Evolutionary conservation across 2,113 vertebrate genomes (phyloP).

Genomic region (Pomatorhinus ruficollis): DNA sequence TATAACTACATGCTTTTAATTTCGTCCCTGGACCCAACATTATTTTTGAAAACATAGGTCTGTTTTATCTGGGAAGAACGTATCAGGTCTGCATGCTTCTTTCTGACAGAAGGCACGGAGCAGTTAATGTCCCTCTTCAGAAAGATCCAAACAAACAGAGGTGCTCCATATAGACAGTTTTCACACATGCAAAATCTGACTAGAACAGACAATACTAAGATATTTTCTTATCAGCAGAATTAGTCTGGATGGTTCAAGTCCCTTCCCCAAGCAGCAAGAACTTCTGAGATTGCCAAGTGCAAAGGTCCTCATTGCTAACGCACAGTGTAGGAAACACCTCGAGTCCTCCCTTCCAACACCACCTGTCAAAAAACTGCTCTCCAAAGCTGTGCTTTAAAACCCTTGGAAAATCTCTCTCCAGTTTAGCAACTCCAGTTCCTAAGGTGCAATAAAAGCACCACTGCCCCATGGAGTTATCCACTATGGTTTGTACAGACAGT

Average conservation of each 20-base stretch:
- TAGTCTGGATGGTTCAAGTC: neutral
- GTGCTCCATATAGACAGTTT: neutral
- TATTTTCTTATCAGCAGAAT: neutral
- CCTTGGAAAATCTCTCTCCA: neutral
- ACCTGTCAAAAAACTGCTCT: neutral
- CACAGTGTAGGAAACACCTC: neutral
- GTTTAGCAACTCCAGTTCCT: neutral
- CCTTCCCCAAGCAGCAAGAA: neutral
- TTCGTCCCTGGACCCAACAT: neutral
- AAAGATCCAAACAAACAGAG: neutral
- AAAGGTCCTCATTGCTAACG: neutral
- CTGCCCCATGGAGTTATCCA: neutral
- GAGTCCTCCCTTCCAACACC: neutral
- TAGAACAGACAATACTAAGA: neutral
- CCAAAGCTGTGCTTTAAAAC: neutral
- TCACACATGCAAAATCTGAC: neutral
- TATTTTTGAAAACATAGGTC: neutral
- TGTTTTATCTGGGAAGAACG: neutral
- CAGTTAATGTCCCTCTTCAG: neutral
- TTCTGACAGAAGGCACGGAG: neutral
- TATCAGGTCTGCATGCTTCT: neutral
- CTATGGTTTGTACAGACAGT: neutral
- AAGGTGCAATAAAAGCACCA: neutral
- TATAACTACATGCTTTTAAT: fast-evolving
- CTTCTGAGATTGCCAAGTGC: neutral